These are phyloP conservation scores for Siderastrea siderea DNA, from an alignment of 92 coral and sea anemone genomes.

Conservation along the genomic window DNA sequence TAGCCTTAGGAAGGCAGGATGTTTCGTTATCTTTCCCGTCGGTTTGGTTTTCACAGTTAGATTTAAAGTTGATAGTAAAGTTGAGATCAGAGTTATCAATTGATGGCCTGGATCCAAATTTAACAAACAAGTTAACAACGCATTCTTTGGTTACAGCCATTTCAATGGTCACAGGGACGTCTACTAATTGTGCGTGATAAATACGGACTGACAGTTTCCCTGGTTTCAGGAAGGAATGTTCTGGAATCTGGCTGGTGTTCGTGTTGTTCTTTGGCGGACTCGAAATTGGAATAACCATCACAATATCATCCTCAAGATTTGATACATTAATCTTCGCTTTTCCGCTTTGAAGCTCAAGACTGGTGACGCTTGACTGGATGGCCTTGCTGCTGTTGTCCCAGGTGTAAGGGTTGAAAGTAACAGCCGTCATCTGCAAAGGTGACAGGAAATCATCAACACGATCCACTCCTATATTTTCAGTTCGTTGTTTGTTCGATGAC, in stretches of 20 bases:
- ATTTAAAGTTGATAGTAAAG: constrained; percentile 13
- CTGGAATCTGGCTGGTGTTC: neutral
- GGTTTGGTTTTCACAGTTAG: neutral
- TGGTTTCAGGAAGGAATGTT: constrained; percentile 31
- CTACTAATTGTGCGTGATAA: constrained; percentile 29
- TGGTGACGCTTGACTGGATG: constrained; percentile 40
- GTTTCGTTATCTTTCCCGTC: neutral
- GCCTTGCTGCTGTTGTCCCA: constrained; percentile 46
- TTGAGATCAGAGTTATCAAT: constrained; percentile 29
- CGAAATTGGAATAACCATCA: constrained; percentile 37
- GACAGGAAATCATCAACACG: neutral
- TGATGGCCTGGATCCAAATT: constrained; percentile 39
- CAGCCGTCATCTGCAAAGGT: constrained; percentile 35
- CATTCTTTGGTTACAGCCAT: neutral
- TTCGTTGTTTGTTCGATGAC: too few relatives aligned
- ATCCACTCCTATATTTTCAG: too few relatives aligned
- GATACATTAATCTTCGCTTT: constrained; percentile 25
- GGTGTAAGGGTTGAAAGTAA: constrained; percentile 36
- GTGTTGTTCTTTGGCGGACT: constrained; percentile 1
- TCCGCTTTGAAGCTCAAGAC: constrained; percentile 25
- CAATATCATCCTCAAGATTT: constrained; percentile 31
- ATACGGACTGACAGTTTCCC: constrained; percentile 11
- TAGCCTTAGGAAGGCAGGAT: neutral
- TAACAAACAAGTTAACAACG: neutral
- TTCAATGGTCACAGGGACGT: constrained; percentile 20